A percentile compares a stretch with the other conserved stretches of the same genome.
These are phyloP conservation scores for Ursus arctos DNA, from an alignment of 2,113 vertebrate species.

Conservation along the genomic window DNA sequence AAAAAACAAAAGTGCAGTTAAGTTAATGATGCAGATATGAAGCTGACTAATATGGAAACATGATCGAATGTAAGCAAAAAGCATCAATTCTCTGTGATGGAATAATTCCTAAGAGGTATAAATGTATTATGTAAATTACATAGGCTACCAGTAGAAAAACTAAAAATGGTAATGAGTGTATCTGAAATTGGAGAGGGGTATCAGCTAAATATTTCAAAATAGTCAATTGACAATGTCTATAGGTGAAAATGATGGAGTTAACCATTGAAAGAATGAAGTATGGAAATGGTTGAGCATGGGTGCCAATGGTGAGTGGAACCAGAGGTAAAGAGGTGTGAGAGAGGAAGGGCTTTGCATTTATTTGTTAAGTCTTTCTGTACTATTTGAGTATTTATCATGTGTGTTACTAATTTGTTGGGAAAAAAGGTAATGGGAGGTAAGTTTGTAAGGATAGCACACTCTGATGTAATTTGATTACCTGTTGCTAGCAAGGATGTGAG, in stretches of 20 bases:
- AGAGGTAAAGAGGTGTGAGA: background rate
- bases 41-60: background rate
- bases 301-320: background rate
- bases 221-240: background rate
- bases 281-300: background rate
- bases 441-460: background rate
- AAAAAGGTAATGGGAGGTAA: background rate
- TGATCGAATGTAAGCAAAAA: background rate
- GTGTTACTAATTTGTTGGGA: background rate
- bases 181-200: background rate
- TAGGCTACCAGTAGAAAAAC: background rate
- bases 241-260: background rate
- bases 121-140: background rate
- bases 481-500: background rate
- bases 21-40: background rate
- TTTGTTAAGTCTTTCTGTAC: background rate
- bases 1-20: background rate
- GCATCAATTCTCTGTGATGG: background rate
- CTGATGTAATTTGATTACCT: background rate
- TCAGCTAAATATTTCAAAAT: constrained; percentile 25
- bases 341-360: background rate
- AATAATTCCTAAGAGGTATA: background rate
- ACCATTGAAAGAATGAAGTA: background rate
- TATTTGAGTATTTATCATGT: background rate
- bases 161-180: background rate